Evolutionary conservation across 1,140 invertebrate genomes (phyloP).

Genomic region (Trichoplusia ni): DNA sequence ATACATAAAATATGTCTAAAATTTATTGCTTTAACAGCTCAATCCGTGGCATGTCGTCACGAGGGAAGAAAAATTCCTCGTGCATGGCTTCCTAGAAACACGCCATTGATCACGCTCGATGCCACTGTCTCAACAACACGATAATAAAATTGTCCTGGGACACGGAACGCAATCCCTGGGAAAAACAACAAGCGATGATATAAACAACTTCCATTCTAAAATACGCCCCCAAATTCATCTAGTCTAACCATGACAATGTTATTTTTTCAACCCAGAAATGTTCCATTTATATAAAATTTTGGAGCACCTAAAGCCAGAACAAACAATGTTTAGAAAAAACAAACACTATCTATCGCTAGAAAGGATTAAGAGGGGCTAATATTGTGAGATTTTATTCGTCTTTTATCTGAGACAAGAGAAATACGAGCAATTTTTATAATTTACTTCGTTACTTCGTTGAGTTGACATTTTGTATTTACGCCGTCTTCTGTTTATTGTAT

Average conservation of each 20-base stretch:
- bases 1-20: neutral
- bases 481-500: conserved; percentile 30
- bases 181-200: conserved; percentile 20
- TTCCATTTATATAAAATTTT: conserved; percentile 16
- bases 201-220: conserved; percentile 14
- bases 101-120: neutral
- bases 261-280: conserved; percentile 14
- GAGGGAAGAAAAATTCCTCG: neutral
- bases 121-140: conserved; percentile 18
- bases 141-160: conserved; percentile 19
- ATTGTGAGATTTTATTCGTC: conserved; percentile 1
- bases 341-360: conserved; percentile 27
- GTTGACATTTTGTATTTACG: conserved; percentile 26
- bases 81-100: neutral
- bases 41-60: neutral
- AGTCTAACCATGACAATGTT: conserved; percentile 7
- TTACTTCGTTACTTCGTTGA: conserved; percentile 27
- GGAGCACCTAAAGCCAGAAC: conserved; percentile 18
- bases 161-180: neutral
- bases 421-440: conserved; percentile 33
- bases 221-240: conserved; percentile 2
- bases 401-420: conserved; percentile 29
- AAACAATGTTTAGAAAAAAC: conserved; percentile 28
- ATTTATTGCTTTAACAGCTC: neutral
- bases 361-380: conserved; percentile 19